Evolutionary conservation across 2,888 invertebrate genomes (phyloP), one percentile per base, ranked within the genome.

Genomic region (Malthinus seriepunctatus): DNA sequence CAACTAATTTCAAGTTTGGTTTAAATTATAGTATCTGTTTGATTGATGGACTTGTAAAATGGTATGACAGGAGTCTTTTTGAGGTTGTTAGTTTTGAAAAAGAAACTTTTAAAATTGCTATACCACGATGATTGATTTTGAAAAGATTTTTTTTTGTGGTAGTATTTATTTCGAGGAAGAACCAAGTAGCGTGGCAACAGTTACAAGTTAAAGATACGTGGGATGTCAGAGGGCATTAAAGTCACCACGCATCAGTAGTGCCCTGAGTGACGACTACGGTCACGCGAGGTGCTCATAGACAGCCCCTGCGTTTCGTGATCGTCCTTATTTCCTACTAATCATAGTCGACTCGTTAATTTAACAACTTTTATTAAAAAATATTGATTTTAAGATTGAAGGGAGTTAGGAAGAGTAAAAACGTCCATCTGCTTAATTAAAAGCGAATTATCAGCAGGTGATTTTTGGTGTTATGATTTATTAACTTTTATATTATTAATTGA

Each of bases 181-280:
- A 71, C 23, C 72, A 74, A 67, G 74, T 76, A 73, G 74, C 74
- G 74, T 73, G 68, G 73, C 70, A 71, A 47, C 56, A 51, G 74
- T 75, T 75, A 74, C 71, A 70, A 71, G 71, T 72, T 66, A 67
- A 71, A 68, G 70, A 71, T 71, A 71, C 67, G 55, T 60, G 44
- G 66, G 67, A 68, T 75, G 77, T 76, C 75, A 76, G 67, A 74
- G 77, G 76, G 73, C 75, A 75, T 64, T 67, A 66, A 66, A 74
- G 73, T 71, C 73, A 69, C 73, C 75, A 75, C 75, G 75, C 75
- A 75, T 73, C 74, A 73, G 68, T 63, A 67, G 65, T 62, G 63
- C 61, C 67, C 42, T 48, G 56, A 49, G 45, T 49, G 53, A 56
- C 52, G 50, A 47, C 31, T 23, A 9, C 37, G 38, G 56, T 56